phyloP scores from a whole-genome alignment of 2,797 vertebrate species.

The Spea hammondii region DNA sequence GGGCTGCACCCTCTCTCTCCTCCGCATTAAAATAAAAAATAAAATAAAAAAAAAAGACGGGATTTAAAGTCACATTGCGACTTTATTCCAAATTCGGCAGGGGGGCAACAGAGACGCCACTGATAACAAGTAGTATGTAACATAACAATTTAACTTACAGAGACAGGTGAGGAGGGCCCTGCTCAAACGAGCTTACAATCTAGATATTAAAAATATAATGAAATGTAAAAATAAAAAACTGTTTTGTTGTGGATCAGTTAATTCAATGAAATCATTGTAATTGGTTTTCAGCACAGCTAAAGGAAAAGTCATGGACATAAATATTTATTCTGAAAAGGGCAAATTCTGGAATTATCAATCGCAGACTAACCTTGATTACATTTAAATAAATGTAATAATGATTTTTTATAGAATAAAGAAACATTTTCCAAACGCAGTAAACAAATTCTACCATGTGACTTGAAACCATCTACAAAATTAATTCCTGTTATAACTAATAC shows the following conservation, averaged over 20 bases:
- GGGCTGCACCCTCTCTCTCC: too few species aligned
- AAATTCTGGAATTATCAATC: neutral
- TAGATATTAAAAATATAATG: neutral
- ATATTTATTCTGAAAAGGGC: conserved; percentile 7
- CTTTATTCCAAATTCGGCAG: too few species aligned
- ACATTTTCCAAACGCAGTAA: neutral
- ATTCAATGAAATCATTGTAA: neutral
- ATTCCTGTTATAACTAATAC: too few species aligned
- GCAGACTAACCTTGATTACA: neutral
- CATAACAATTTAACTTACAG: too few species aligned
- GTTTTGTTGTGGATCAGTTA: neutral
- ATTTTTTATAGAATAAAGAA: neutral
- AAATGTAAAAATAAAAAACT: neutral
- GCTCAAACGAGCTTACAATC: too few species aligned
- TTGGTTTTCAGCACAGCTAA: neutral
- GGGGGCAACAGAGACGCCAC: too few species aligned
- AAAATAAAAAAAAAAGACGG: too few species aligned
- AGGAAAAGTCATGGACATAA: conserved; percentile 9
- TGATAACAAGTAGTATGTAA: too few species aligned
- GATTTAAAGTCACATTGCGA: too few species aligned
- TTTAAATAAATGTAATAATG: neutral
- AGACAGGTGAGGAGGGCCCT: too few species aligned
- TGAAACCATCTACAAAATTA: too few species aligned
- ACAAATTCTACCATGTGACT: neutral
- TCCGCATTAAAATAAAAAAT: too few species aligned